Evolutionary conservation across 1,140 invertebrate species (phyloP).

Genomic region (Elysia chlorotica): DNA sequence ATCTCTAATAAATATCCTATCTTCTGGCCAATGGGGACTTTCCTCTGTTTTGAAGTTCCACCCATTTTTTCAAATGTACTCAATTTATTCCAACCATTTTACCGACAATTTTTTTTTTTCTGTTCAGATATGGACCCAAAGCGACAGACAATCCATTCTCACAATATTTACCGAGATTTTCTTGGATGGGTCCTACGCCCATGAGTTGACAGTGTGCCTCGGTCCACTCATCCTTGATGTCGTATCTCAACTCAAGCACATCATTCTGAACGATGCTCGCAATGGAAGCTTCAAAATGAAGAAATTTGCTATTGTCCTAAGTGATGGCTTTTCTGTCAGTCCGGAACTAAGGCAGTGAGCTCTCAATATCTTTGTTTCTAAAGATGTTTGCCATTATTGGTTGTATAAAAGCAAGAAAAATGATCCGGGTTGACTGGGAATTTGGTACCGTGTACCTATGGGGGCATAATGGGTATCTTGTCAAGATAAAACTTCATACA

Average conservation of each 20-base stretch:
- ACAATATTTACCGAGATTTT: constrained; percentile 33
- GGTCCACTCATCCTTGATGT: constrained; percentile 38
- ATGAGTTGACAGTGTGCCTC: constrained; percentile 32
- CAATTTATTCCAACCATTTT: too few species aligned
- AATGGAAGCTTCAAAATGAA: constrained; percentile 10
- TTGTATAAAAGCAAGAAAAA: not conserved
- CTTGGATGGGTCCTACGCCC: constrained; percentile 24
- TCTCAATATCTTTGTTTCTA: not conserved
- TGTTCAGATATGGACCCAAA: constrained; percentile 48
- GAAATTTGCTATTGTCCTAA: constrained; percentile 35
- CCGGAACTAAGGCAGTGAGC: constrained; percentile 34
- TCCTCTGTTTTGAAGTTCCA: too few species aligned
- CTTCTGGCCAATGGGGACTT: too few species aligned
- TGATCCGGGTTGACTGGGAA: not conserved
- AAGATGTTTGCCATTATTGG: too few species aligned
- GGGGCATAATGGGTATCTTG: too few species aligned
- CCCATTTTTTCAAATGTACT: too few species aligned
- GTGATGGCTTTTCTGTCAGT: constrained; percentile 30
- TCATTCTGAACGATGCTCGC: constrained; percentile 10
- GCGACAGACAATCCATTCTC: constrained; percentile 31
- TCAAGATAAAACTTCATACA: not conserved
- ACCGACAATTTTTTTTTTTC: not conserved
- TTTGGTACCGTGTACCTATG: too few species aligned
- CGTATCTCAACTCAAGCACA: constrained; percentile 27
- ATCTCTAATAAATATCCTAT: too few species aligned